phyloP scores from a whole-genome alignment of 1,140 invertebrate species.

The Prorops nasuta region DNA sequence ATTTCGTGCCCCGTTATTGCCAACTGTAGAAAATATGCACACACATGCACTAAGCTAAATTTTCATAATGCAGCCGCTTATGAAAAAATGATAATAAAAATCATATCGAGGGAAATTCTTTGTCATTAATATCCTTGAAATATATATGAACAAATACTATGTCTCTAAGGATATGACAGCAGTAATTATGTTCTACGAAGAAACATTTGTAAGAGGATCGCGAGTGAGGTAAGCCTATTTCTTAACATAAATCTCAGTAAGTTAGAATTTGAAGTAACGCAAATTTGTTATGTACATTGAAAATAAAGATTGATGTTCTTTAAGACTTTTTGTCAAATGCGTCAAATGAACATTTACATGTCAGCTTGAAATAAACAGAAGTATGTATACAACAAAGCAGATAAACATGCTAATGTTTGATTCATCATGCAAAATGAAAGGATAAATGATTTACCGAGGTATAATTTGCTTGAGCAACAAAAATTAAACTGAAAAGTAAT shows the following conservation, averaged over 20 bases:
- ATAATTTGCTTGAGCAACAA: too few relatives aligned
- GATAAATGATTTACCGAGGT: too few relatives aligned
- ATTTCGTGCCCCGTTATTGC: conserved; percentile 46
- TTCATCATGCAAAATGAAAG: conserved; percentile 32
- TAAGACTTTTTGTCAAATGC: too few relatives aligned
- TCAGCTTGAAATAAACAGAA: not conserved
- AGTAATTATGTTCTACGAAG: too few relatives aligned
- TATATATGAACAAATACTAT: too few relatives aligned
- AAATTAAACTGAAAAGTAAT: conserved; percentile 46
- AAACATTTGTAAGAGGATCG: too few relatives aligned
- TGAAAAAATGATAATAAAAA: not conserved
- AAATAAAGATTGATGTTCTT: too few relatives aligned
- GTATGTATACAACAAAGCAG: not conserved
- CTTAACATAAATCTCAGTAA: too few relatives aligned
- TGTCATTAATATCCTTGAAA: not conserved
- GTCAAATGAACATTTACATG: not conserved
- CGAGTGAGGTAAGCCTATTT: too few relatives aligned
- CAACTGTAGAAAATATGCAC: conserved; percentile 53
- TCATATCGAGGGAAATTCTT: not conserved
- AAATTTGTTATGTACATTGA: too few relatives aligned
- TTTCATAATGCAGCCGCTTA: conserved; percentile 21
- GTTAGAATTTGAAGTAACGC: too few relatives aligned
- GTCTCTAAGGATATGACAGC: too few relatives aligned
- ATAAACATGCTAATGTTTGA: conserved; percentile 31
- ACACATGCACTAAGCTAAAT: conserved; percentile 50